Conservation (phyloP, 1,140 invertebrate species). For the Magallana ariakensis region DNA sequence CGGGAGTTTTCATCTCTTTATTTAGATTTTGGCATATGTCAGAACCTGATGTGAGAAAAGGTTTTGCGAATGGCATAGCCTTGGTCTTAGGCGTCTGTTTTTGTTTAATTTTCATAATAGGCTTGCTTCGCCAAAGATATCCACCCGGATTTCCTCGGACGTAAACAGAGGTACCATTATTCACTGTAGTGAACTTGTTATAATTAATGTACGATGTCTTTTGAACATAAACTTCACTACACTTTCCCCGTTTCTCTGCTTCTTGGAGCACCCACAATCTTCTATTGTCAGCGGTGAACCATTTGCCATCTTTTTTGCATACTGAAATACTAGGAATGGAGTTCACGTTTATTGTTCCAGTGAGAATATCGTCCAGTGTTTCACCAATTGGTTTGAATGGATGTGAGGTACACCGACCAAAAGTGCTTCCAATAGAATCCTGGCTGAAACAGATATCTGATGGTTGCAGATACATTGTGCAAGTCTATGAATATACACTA, state of each 20-base stretch:
- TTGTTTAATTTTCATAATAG: background rate
- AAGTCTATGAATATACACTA: too few species aligned
- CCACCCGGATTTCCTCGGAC: constrained; percentile 36
- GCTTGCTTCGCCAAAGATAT: constrained; percentile 3
- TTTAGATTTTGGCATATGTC: too few species aligned
- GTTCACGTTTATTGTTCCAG: constrained; percentile 7
- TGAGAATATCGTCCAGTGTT: constrained; percentile 41
- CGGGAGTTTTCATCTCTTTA: too few species aligned
- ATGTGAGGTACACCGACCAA: constrained; percentile 25
- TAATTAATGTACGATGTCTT: background rate
- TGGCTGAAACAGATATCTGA: constrained; percentile 49
- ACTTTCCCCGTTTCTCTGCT: constrained; percentile 42
- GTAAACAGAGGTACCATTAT: constrained; percentile 13
- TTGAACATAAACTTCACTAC: background rate
- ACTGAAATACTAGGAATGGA: constrained; percentile 41
- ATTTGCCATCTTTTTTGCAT: constrained; percentile 22
- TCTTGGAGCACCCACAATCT: constrained; percentile 44
- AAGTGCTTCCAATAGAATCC: constrained; percentile 46
- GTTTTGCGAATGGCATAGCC: too few species aligned
- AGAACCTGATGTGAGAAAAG: too few species aligned
- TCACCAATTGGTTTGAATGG: constrained; percentile 22
- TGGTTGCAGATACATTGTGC: constrained; percentile 33
- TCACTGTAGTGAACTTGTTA: constrained; percentile 46
- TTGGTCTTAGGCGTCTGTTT: too few species aligned
- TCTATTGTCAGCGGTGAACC: constrained; percentile 45